Evolutionary conservation across 2,113 vertebrate genomes (phyloP).

Genomic region (Canis aureus): DNA sequence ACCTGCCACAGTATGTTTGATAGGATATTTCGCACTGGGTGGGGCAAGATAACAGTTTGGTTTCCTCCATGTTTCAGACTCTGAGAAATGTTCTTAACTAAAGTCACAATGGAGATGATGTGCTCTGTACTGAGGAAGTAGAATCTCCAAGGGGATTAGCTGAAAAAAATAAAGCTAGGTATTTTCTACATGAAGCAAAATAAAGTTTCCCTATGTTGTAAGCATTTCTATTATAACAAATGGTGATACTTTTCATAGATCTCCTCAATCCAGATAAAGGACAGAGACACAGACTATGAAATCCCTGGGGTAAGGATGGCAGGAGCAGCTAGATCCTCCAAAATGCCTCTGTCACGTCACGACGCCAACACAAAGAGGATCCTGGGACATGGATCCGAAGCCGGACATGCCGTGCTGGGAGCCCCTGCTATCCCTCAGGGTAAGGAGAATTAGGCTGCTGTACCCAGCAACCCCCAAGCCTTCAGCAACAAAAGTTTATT

Average conservation of each 20-base stretch:
- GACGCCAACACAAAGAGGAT: neutral
- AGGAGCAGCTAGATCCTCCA: neutral
- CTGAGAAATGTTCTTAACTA: neutral
- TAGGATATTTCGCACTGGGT: neutral
- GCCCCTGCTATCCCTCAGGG: fast-evolving
- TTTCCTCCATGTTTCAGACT: neutral
- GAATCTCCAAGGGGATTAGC: neutral
- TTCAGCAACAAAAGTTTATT: neutral
- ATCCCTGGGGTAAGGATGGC: neutral
- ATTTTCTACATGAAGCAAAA: neutral
- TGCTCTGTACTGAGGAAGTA: neutral
- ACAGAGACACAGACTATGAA: neutral
- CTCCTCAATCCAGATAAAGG: neutral
- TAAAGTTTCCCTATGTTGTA: neutral
- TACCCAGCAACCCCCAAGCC: no score
- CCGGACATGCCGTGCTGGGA: fast-evolving
- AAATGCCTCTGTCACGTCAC: neutral
- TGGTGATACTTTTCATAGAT: neutral
- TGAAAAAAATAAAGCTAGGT: neutral
- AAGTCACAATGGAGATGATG: neutral
- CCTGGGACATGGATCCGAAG: neutral
- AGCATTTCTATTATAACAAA: neutral
- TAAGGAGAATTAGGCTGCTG: no score
- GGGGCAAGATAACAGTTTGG: neutral
- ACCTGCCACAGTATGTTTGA: neutral